Evolutionary conservation across 1,140 invertebrate genomes (phyloP).

Genomic region (Prorops nasuta): DNA sequence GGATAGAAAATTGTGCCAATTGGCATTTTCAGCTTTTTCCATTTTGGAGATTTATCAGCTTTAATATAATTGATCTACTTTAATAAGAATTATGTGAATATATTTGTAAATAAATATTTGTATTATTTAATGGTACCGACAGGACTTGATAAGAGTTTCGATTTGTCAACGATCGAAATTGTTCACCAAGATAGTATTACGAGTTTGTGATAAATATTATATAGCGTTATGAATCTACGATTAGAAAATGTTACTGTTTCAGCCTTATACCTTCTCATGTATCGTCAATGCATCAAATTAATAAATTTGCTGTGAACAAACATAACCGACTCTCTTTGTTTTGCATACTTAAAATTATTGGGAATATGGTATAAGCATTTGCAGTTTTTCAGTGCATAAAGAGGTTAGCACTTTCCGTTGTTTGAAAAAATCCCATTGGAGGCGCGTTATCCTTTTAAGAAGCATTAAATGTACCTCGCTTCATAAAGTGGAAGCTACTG

Average conservation of each 20-base stretch:
- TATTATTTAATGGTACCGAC: constrained; percentile 29
- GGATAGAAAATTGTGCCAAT: too few species aligned
- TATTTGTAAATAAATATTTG: constrained; percentile 28
- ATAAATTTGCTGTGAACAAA: constrained; percentile 17
- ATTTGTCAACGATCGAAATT: too few species aligned
- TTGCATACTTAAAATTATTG: too few species aligned
- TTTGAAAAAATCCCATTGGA: constrained; percentile 31
- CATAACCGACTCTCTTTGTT: too few species aligned
- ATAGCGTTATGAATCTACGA: constrained; percentile 17
- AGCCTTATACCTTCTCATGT: too few species aligned
- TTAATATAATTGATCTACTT: constrained; percentile 27
- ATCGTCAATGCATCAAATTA: not conserved
- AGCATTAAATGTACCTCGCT: constrained; percentile 46
- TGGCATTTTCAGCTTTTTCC: not conserved
- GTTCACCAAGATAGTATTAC: constrained; percentile 32
- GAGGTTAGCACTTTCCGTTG: too few species aligned
- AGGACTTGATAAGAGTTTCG: too few species aligned
- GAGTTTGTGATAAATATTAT: constrained; percentile 46
- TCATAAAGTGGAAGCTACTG: constrained; percentile 46
- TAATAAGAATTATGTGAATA: constrained; percentile 27
- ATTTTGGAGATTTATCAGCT: constrained; percentile 32
- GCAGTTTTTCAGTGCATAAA: too few species aligned
- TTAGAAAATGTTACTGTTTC: constrained; percentile 1
- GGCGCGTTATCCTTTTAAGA: constrained; percentile 49
- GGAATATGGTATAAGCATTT: too few species aligned